Conservation (phyloP, 1,140 invertebrate species). For the Drosophila carrolli region DNA sequence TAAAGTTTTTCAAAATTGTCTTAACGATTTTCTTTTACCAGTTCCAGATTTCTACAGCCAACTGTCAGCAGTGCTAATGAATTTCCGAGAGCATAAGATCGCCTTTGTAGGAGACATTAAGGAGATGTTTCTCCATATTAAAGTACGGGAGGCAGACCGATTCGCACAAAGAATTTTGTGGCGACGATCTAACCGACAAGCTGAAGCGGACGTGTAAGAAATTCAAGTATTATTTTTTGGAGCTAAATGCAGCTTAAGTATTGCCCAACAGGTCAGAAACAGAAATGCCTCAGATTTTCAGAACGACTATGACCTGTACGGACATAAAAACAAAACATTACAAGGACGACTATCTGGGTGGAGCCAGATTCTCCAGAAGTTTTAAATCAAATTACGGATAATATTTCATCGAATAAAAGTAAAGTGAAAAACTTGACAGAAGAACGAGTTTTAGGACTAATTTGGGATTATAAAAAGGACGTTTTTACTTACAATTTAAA, state of each 20-base stretch:
- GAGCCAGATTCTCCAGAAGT: slow-evolving; percentile 31
- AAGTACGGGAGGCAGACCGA: slow-evolving; percentile 7
- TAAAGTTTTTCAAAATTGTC: background rate
- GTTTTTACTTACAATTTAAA: slow-evolving; percentile 13
- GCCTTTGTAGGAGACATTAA: background rate
- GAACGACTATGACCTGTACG: slow-evolving; percentile 39
- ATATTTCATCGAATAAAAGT: background rate
- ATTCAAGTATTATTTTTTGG: slow-evolving; percentile 38
- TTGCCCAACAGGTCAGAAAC: slow-evolving; percentile 45
- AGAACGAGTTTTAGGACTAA: slow-evolving; percentile 21
- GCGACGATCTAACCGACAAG: slow-evolving; percentile 1
- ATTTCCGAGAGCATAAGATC: slow-evolving; percentile 12
- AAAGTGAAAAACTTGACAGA: background rate
- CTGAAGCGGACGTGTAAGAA: slow-evolving; percentile 22
- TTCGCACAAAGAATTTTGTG: slow-evolving; percentile 19
- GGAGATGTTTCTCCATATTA: slow-evolving; percentile 26
- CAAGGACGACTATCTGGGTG: slow-evolving; percentile 84
- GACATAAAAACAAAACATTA: slow-evolving; percentile 68
- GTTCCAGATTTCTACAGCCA: slow-evolving; percentile 26
- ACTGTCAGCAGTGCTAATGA: slow-evolving; percentile 11
- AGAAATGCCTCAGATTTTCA: slow-evolving; percentile 49
- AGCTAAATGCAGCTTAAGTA: slow-evolving; percentile 23
- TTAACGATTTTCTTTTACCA: slow-evolving; percentile 29
- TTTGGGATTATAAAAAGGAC: slow-evolving; percentile 23
- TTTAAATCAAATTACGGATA: slow-evolving; percentile 6